Percentiles rank a stretch among this genome's conserved stretches.
Evolutionary conservation across 2,797 vertebrate species (phyloP).

Genomic region (Sternotherus odoratus): DNA sequence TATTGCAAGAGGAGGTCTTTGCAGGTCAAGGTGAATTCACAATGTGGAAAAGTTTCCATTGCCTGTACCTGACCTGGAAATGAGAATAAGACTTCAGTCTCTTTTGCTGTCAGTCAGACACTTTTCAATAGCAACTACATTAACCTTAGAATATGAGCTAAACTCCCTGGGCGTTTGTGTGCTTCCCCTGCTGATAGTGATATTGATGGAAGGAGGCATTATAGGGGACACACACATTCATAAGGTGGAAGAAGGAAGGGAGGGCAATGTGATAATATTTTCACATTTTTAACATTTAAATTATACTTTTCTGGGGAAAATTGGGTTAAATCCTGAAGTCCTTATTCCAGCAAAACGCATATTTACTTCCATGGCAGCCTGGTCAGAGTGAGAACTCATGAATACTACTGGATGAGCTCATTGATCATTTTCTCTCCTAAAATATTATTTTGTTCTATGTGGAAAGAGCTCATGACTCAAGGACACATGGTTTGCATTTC

Average conservation of each 20-base stretch:
- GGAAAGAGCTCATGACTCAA: background rate
- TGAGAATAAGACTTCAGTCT: background rate
- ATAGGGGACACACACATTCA: background rate
- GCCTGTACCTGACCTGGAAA: background rate
- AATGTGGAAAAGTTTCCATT: background rate
- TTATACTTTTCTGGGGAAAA: background rate
- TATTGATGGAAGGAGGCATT: background rate
- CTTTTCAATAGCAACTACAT: background rate
- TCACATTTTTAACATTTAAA: background rate
- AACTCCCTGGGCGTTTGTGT: background rate
- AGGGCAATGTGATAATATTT: background rate
- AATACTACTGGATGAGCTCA: background rate
- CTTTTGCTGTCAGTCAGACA: background rate
- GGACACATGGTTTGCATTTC: background rate
- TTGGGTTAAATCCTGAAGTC: background rate
- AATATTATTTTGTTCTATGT: background rate
- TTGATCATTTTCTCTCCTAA: background rate
- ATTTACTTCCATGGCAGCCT: background rate
- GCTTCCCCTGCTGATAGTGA: background rate
- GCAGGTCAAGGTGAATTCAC: background rate
- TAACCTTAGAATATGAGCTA: background rate
- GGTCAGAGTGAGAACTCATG: background rate
- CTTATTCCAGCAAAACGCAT: background rate
- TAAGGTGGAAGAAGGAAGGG: accelerated
- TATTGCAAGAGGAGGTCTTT: background rate